These are phyloP conservation scores for Galbula dea DNA, from an alignment of 2,113 vertebrate species.

Conservation along the genomic window DNA sequence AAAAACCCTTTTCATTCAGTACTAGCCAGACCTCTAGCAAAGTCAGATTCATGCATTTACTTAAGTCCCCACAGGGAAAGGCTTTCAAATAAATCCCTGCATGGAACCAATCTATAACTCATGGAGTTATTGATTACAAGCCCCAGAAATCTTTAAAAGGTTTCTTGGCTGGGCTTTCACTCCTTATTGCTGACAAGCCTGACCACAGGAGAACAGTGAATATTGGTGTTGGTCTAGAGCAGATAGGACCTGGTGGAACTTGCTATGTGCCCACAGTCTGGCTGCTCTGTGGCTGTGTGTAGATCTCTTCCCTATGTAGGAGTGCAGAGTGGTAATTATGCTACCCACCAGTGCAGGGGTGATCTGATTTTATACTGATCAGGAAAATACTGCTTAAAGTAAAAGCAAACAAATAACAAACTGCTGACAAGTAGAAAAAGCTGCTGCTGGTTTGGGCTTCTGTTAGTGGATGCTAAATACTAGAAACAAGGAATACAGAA, in stretches of 20 bases:
- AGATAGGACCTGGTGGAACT: not conserved
- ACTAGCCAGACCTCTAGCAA: not conserved
- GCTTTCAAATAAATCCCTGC: conserved; percentile 57
- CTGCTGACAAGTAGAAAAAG: not conserved
- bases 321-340: not conserved
- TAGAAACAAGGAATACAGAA: not conserved
- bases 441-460: not conserved
- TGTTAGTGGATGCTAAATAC: not conserved
- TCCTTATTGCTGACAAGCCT: conserved; percentile 7
- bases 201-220: conserved; percentile 1
- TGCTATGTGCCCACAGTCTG: not conserved
- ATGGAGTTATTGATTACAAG: conserved; percentile 9
- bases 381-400: not conserved
- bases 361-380: not conserved
- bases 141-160: conserved; percentile 46
- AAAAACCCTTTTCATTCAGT: not conserved
- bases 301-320: not conserved
- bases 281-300: not conserved
- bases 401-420: not conserved
- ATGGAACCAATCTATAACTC: conserved; percentile 5
- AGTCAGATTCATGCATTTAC: conserved; percentile 25
- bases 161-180: conserved; percentile 42
- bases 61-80: not conserved
- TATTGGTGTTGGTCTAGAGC: not conserved
- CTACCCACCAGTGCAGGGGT: not conserved